Evolutionary conservation across 2,113 vertebrate species (phyloP).

Genomic region (Marmota flaviventris): DNA sequence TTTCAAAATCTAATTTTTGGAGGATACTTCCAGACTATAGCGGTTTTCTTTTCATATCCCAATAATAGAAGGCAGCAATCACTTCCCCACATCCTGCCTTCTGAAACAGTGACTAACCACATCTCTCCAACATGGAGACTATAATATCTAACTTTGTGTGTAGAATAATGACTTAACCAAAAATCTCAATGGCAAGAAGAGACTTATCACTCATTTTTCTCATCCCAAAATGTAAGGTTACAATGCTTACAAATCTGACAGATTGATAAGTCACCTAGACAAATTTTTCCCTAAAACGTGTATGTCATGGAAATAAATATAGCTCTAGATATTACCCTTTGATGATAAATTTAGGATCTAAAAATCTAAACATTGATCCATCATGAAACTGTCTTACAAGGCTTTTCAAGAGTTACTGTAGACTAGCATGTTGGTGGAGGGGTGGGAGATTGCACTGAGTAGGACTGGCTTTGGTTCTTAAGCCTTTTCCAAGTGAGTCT

Average conservation of each 20-base stretch:
- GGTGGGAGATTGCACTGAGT: neutral
- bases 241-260: neutral
- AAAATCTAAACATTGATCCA: neutral
- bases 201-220: neutral
- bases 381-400: neutral
- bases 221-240: neutral
- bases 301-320: neutral
- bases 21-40: neutral
- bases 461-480: neutral
- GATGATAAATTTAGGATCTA: neutral
- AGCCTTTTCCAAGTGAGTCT: neutral
- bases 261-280: neutral
- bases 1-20: too few species aligned
- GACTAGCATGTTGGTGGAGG: neutral
- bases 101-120: neutral
- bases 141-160: neutral
- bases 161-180: neutral
- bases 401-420: neutral
- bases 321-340: neutral
- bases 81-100: neutral
- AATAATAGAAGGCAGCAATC: neutral
- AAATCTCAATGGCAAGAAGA: neutral
- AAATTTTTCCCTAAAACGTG: neutral
- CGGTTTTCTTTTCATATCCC: neutral
- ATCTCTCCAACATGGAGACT: neutral